Conservation (phyloP, 2,797 vertebrate genomes). For the Petrocephalus sullivani region DNA sequence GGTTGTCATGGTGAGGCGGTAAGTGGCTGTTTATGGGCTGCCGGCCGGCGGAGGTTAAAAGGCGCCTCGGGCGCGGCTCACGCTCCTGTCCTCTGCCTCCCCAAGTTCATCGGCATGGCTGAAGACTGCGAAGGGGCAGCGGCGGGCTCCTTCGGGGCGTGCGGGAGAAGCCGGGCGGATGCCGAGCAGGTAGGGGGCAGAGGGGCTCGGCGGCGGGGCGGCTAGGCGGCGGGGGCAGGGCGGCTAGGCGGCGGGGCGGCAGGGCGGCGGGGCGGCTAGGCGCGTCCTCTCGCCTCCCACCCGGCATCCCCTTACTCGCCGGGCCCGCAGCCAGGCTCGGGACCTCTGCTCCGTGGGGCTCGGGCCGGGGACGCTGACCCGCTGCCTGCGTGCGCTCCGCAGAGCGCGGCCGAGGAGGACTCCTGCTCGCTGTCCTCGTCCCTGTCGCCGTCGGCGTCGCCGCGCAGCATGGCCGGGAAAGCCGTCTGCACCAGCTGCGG, state of each 20-base stretch:
- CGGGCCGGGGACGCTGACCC: neutral
- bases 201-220: too few relatives aligned
- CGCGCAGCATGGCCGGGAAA: slow-evolving; percentile 74
- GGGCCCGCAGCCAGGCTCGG: too few relatives aligned
- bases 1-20: slow-evolving; percentile 66
- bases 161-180: slow-evolving; percentile 51
- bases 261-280: too few relatives aligned
- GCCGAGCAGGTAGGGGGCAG: slow-evolving; percentile 49
- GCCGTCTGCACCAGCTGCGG: slow-evolving; percentile 81
- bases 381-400: neutral
- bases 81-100: slow-evolving; percentile 22
- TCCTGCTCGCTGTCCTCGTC: slow-evolving; percentile 65
- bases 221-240: too few relatives aligned
- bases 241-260: too few relatives aligned
- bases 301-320: too few relatives aligned
- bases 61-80: slow-evolving; percentile 30
- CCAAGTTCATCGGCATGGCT: slow-evolving; percentile 62
- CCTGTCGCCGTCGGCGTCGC: slow-evolving; percentile 68
- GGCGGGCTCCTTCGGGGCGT: slow-evolving; percentile 56
- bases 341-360: too few relatives aligned
- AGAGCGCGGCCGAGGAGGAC: slow-evolving; percentile 72
- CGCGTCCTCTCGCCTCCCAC: too few relatives aligned
- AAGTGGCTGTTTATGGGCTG: slow-evolving; percentile 60
- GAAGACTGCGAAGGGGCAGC: slow-evolving; percentile 64
- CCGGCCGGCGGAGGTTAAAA: slow-evolving; percentile 48